Conservation (phyloP, 2,888 invertebrate species). For the Cenopis cana region DNA sequence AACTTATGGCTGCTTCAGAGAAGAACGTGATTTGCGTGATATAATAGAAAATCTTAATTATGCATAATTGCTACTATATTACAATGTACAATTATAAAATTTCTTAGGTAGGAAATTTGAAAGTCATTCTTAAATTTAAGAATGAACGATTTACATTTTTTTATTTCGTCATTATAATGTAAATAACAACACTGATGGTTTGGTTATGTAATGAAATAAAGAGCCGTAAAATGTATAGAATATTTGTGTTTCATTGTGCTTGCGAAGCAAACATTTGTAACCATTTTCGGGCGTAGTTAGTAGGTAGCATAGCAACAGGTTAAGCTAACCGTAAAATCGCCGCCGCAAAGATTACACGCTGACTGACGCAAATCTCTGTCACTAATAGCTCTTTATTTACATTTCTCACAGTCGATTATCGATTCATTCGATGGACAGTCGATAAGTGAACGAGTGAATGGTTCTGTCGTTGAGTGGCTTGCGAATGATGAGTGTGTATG, state of each 20-base stretch:
- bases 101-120: too few relatives aligned
- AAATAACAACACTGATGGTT: neutral
- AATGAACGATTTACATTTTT: too few relatives aligned
- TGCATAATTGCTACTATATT: too few relatives aligned
- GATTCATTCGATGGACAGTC: slow-evolving; percentile 53
- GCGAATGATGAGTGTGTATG: slow-evolving; percentile 53
- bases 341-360: slow-evolving; percentile 46
- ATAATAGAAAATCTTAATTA: too few relatives aligned
- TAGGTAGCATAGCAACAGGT: slow-evolving; percentile 35
- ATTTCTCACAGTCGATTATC: slow-evolving; percentile 61
- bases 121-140: too few relatives aligned
- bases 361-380: slow-evolving; percentile 54
- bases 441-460: slow-evolving; percentile 47
- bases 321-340: slow-evolving; percentile 45
- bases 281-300: slow-evolving; percentile 25
- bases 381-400: slow-evolving; percentile 58
- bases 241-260: slow-evolving; percentile 15
- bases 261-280: slow-evolving; percentile 4
- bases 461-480: slow-evolving; percentile 59
- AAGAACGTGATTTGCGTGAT: too few relatives aligned
- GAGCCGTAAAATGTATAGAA: slow-evolving; percentile 8
- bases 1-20: too few relatives aligned
- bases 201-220: neutral
- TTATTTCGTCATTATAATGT: too few relatives aligned
- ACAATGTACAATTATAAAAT: too few relatives aligned